These are phyloP conservation scores for Marisa cornuarietis DNA, from an alignment of 1,140 invertebrate species.

Conservation along the genomic window DNA sequence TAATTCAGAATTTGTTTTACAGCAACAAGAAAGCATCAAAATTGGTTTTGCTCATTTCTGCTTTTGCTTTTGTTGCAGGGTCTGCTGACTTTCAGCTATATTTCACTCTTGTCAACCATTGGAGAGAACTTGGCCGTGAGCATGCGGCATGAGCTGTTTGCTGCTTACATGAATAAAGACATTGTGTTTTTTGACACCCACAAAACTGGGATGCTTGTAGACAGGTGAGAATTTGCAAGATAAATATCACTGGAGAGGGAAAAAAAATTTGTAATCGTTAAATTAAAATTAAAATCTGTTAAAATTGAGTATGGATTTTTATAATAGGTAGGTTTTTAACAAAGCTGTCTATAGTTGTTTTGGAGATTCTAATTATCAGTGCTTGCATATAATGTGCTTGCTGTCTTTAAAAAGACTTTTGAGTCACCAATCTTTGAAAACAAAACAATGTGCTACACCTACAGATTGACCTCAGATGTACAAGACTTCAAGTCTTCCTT, in stretches of 20 bases:
- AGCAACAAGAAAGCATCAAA: too few relatives aligned
- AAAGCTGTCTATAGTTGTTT: neutral
- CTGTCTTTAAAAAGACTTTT: neutral
- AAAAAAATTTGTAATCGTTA: too few relatives aligned
- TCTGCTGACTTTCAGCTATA: constrained; percentile 87
- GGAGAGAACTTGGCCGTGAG: constrained; percentile 86
- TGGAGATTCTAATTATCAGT: neutral
- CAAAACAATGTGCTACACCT: constrained; percentile 49
- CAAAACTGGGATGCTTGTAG: constrained; percentile 89
- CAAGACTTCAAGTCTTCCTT: constrained; percentile 98
- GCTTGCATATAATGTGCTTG: too few relatives aligned
- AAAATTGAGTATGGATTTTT: too few relatives aligned
- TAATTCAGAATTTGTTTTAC: too few relatives aligned
- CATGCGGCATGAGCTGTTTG: constrained; percentile 84
- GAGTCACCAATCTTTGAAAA: too few relatives aligned
- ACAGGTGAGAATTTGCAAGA: constrained; percentile 70
- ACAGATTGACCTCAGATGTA: constrained; percentile 87
- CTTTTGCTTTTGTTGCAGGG: constrained; percentile 72
- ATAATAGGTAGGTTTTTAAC: too few relatives aligned
- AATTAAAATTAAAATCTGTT: too few relatives aligned
- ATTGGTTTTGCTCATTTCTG: neutral
- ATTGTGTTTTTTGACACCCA: constrained; percentile 91
- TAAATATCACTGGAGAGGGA: too few relatives aligned
- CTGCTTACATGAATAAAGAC: constrained; percentile 85
- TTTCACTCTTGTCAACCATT: constrained; percentile 83